These are phyloP conservation scores for Anastatus disparis DNA, from an alignment of 1,140 invertebrate species.

Conservation along the genomic window DNA sequence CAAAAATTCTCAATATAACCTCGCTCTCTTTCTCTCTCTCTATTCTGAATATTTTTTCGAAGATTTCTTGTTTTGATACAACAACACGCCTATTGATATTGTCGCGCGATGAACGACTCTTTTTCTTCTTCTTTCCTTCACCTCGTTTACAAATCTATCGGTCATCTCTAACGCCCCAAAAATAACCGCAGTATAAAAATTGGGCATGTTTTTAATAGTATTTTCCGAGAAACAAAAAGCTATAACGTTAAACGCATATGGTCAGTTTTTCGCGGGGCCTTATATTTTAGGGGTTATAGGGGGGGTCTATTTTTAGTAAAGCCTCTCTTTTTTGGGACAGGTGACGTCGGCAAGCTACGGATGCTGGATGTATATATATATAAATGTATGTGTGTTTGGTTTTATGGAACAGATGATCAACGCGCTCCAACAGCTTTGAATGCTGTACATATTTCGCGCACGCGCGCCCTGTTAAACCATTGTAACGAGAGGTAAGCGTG, in stretches of 20 bases:
- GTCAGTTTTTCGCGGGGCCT: neutral
- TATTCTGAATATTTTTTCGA: no score
- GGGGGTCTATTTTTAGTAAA: conserved; percentile 1
- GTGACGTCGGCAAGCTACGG: conserved; percentile 1
- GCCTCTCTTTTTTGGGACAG: neutral
- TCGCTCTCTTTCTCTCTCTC: no score
- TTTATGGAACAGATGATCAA: conserved; percentile 34
- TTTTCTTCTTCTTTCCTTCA: no score
- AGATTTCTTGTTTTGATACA: no score
- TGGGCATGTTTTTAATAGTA: no score
- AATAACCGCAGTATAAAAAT: no score
- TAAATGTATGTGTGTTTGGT: conserved; percentile 13
- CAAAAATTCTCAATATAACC: neutral
- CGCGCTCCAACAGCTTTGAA: neutral
- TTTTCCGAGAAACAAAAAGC: conserved; percentile 3
- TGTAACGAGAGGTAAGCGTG: neutral
- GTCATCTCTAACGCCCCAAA: no score
- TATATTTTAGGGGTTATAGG: no score
- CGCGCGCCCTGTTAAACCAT: conserved; percentile 24
- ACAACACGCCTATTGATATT: no score
- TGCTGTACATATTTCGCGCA: conserved; percentile 36
- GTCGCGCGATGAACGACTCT: no score
- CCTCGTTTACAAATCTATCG: no score
- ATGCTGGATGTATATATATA: no score
- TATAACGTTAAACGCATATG: neutral